Evolutionary conservation across 2,113 vertebrate genomes (phyloP), one percentile per base, ranked within the genome.

Genomic region (Cisticola juncidis): DNA sequence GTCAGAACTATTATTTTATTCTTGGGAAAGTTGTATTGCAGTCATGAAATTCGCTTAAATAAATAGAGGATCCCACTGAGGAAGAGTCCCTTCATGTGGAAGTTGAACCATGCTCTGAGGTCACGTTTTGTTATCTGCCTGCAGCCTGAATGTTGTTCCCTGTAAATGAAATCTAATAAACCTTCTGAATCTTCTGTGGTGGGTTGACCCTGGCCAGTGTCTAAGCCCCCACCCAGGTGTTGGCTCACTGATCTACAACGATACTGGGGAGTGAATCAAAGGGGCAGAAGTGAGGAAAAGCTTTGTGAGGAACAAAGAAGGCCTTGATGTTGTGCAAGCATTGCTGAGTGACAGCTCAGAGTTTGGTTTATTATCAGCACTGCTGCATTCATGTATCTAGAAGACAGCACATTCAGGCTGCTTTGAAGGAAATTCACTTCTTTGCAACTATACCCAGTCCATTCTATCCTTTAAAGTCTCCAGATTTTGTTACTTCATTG

Each of bases 221-320:
- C 38, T 66, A 31, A 92, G 38, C 21, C 6, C 5, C 54, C 26
- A 57, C 11, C 22, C 13, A 33, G 17, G 35, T 69, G 48, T 45
- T 87, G 22, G 12, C 38, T 78, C 14, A 9, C 26, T 68, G 12
- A 23, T 25, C 40, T 58, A 2, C 35, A 56, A 21, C 0, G 0
- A 13, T 24, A 9, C 0, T 33, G 33, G 35, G 26, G 29, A 56
- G 16, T 26, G 23, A 64, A 51, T 62, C 6, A 6, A 21, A 68
- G 72, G n/a, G 44, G 10, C 65, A 71, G 42, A 87, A 71, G 12
- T 26, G 44, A 56, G 48, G 61, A 68, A 51, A 68, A 68, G 26
- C 28, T 21, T 33, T 11, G n/a, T 38, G 48, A 60, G 76, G 72
- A 73, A 31, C 40, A 26, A 48, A 29, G 50, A 21, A 18, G 20